phyloP scores from a whole-genome alignment of 2,113 vertebrate genomes.

The Ahaetulla prasina region DNA sequence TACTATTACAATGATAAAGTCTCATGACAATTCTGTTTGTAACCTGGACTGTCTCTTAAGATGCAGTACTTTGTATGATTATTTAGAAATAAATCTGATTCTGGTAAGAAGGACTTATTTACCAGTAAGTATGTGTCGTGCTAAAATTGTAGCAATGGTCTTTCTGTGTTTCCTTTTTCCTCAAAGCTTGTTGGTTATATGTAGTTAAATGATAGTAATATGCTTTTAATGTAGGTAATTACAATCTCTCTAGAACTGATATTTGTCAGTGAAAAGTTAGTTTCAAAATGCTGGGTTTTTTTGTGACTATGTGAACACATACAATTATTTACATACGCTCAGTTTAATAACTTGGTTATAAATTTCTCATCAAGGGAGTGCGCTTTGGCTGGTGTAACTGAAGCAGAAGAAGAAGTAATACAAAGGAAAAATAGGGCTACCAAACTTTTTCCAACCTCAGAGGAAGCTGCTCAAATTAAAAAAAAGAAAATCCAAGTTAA shows the following conservation, averaged over 20 bases:
- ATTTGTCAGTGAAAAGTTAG: background rate
- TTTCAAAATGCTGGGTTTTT: background rate
- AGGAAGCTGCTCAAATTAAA: conserved; percentile 18
- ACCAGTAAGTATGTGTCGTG: background rate
- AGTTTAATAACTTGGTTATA: background rate
- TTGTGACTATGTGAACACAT: background rate
- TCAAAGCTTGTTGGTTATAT: background rate
- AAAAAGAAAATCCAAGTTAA: conserved; percentile 39
- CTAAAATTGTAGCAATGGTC: background rate
- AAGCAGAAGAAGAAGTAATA: conserved; percentile 67
- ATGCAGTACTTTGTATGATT: background rate
- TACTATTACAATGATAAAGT: background rate
- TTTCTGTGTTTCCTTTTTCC: background rate
- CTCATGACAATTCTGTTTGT: background rate
- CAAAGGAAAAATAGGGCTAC: conserved; percentile 45
- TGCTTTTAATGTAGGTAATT: background rate
- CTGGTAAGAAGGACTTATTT: background rate
- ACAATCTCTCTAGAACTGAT: background rate
- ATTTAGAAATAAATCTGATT: background rate
- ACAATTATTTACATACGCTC: rapidly evolving
- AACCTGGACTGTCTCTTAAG: background rate
- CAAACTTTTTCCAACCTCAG: background rate
- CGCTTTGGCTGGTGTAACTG: conserved; percentile 74
- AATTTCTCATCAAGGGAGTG: conserved; percentile 71
- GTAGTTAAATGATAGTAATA: background rate